Evolutionary conservation across 2,888 invertebrate genomes (phyloP), one percentile per base, ranked within the genome.

Genomic region (Flabesymbios commensalis): DNA sequence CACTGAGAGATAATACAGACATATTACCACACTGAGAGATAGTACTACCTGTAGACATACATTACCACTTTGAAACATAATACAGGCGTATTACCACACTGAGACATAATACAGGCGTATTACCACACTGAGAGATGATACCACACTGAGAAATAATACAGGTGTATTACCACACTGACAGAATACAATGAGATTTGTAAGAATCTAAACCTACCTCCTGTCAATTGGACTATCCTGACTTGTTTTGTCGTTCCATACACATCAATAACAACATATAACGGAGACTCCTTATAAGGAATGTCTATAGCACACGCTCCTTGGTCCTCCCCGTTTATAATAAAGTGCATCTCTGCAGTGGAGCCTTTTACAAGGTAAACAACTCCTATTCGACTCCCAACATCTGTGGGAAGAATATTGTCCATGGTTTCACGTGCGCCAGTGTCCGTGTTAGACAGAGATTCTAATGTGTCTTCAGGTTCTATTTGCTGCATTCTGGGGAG

Each of bases 171-270:
- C n/a, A 36, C 39, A 36, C 10, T 36, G n/a, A 10, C 10, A 10
- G 10, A 36, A 36, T 36, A n/a, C 10, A 36, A 36, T 14, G n/a
- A n/a, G 39, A 10, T n/a, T 36, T 36, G n/a, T 14, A 14, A 10
- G 31, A 19, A 2, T 5, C 31, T 2, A 43, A 22, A 65, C 71
- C 72, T 63, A 81, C 82, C 80, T 73, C 76, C 78, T 72, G 77
- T 76, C 19, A 94, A 85, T 81, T 95, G 94, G 63, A 95, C 88
- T 14, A 86, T 83, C 78, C 92, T 88, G 71, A 97, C 94, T 89
- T 93, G 93, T 83, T 96, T 97, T 32, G 96, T 97, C 49, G 94
- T 93, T 41, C 97, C 97, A 85, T 97, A 97, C 1, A 97, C 94
- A 87, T 97, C 96, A 67, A 96, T 91, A 43, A 96, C 94, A 26